A percentile compares a stretch with the other conserved stretches of the same genome.
These are phyloP conservation scores for Okamejei kenojei DNA, from an alignment of 2,797 vertebrate genomes.

Conservation along the genomic window DNA sequence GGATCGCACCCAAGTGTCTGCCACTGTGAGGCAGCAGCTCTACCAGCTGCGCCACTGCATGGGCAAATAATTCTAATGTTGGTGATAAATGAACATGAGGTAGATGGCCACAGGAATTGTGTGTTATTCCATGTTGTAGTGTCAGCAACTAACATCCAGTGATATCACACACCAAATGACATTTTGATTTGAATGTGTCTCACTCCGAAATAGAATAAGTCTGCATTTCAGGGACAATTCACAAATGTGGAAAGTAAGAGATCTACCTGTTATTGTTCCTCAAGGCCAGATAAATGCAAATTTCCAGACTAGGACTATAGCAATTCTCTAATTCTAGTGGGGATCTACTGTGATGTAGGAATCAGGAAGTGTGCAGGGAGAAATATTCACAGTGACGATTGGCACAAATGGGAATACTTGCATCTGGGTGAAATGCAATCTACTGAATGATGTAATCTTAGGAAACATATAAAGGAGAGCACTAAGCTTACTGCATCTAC, in stretches of 20 bases:
- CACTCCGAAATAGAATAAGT: neutral
- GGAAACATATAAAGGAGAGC: too few species aligned
- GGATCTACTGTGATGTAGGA: neutral
- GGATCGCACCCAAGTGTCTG: too few species aligned
- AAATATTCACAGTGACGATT: neutral
- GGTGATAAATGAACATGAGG: neutral
- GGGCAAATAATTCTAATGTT: neutral
- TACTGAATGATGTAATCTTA: neutral
- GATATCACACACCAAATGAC: neutral
- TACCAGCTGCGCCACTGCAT: too few species aligned
- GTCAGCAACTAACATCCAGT: neutral
- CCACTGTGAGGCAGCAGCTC: too few species aligned
- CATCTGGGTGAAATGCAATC: neutral
- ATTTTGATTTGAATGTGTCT: neutral
- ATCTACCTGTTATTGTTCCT: neutral
- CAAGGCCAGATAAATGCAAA: neutral
- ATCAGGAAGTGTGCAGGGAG: neutral
- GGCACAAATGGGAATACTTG: neutral
- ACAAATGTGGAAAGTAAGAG: neutral
- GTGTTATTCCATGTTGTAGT: neutral
- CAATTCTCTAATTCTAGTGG: neutral
- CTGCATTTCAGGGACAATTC: neutral
- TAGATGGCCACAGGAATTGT: neutral
- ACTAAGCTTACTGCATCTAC: too few species aligned
- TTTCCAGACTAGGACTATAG: neutral